Base-by-base conservation (phyloP, 2,797 vertebrate genomes). In the Sciaenops ocellatus region DNA sequence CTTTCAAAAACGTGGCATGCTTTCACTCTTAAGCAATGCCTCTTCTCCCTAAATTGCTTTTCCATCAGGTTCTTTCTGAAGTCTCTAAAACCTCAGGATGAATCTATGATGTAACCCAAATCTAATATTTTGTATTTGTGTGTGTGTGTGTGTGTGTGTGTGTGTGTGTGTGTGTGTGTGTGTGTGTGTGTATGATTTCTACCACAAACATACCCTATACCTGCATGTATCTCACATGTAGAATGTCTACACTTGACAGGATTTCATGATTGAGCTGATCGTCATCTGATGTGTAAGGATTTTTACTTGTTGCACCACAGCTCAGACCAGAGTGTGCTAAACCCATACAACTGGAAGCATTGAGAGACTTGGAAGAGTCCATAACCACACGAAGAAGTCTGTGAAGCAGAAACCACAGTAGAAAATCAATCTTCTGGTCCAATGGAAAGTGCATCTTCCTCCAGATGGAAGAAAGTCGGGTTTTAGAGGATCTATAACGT, bases 41-140 rank as follows among this genome's bases (percentile, higher is more conserved):
- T 17, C 26, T 59, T 18, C 55, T 7, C 1, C 42, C 22, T 62
- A 46, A 46, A 65, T 46, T 28, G 24, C 52, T 62, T 80, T 61
- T 73, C 66, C 72, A 59, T 46, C 52, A 72, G 66, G 69, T 57
- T 66, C n/a, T 67, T 22, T 79, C 6, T 56, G 9, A 75, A 16
- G 22, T 59, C 59, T 74, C 62, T 42, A 30, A 47, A 54, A 48
- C 44, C 46, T 75, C 42, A 26, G 18, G 55, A 60, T 50, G 12
- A 64, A 66, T 55, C 6, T 5, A 38, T n/a, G 18, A 28, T 61
- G 34, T 28, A 57, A 26, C 62, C 16, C 10, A 44, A 30, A 66
- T 67, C 24, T 18, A 4, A 66, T 44, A 46, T 69, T 16, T 46
- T 16, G 24, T 55, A 6, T 55, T n/a, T 52, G 22, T 24, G 13